Percentiles rank a stretch among this genome's conserved stretches.
These are phyloP conservation scores for Pharmacophagus antenor DNA, from an alignment of 2,888 invertebrate genomes.

Conservation along the genomic window DNA sequence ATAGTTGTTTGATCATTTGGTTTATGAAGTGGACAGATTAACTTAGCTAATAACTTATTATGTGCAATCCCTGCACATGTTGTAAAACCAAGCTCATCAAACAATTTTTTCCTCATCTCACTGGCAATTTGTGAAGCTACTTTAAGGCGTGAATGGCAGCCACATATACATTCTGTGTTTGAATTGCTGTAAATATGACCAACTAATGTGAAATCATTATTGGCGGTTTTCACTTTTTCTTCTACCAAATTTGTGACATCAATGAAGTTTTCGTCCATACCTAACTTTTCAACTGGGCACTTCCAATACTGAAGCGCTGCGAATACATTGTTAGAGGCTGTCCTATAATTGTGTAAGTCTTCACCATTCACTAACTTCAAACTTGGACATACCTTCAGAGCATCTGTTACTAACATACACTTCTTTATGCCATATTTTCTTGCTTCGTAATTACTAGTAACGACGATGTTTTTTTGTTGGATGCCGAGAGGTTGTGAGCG, in stretches of 20 bases:
- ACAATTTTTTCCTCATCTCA: slow-evolving; percentile 86
- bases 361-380: slow-evolving; percentile 90
- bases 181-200: slow-evolving; percentile 82
- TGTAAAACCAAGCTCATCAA: slow-evolving; percentile 85
- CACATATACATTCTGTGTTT: slow-evolving; percentile 85
- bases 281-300: slow-evolving; percentile 88
- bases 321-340: slow-evolving; percentile 88
- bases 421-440: slow-evolving; percentile 88
- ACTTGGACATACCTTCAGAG: slow-evolving; percentile 86
- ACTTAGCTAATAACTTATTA: slow-evolving; percentile 91
- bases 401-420: slow-evolving; percentile 89
- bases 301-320: slow-evolving; percentile 86
- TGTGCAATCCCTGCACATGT: slow-evolving; percentile 91
- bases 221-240: slow-evolving; percentile 68
- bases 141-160: slow-evolving; percentile 85
- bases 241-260: slow-evolving; percentile 87
- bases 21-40: slow-evolving; percentile 86
- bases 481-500: slow-evolving; percentile 87
- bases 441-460: slow-evolving; percentile 92
- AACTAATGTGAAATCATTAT: slow-evolving; percentile 60
- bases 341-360: slow-evolving; percentile 89
- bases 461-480: slow-evolving; percentile 91
- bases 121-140: slow-evolving; percentile 87
- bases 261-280: slow-evolving; percentile 92
- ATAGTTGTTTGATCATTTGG: slow-evolving; percentile 91